These are phyloP conservation scores for Corythornis madagascariensis DNA, from an alignment of 2,113 vertebrate genomes.

Conservation along the genomic window DNA sequence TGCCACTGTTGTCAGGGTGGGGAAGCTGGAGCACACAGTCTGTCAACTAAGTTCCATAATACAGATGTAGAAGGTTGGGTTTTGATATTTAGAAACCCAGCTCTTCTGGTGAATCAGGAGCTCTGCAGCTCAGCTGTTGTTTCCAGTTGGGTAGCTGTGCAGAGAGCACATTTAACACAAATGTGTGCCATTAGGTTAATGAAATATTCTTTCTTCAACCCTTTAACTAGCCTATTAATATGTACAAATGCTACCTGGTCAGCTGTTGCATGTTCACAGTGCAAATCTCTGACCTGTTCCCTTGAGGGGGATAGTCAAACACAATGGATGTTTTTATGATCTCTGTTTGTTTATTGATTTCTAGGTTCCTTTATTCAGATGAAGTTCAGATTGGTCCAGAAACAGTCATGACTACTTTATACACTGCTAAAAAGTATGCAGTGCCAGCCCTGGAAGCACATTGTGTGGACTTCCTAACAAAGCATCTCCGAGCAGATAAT, in stretches of 20 bases:
- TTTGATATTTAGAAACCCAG: background rate
- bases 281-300: background rate
- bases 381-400: constrained; percentile 94
- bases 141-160: constrained; percentile 6
- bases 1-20: background rate
- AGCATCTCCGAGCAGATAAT: constrained; percentile 92
- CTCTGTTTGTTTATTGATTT: constrained; percentile 55
- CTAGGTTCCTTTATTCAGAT: constrained; percentile 94
- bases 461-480: constrained; percentile 93
- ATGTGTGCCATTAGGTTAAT: background rate
- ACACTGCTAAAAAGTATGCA: constrained; percentile 93
- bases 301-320: background rate
- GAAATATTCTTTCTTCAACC: background rate
- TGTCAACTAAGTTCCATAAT: background rate
- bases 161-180: background rate
- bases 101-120: background rate
- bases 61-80: background rate
- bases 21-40: background rate
- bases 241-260: background rate
- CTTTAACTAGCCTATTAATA: background rate
- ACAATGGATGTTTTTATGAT: background rate
- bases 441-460: constrained; percentile 90
- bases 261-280: background rate
- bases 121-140: constrained; percentile 48
- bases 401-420: constrained; percentile 95